Evolutionary conservation across 2,113 vertebrate species (phyloP).

Genomic region (Cnemophilus loriae): DNA sequence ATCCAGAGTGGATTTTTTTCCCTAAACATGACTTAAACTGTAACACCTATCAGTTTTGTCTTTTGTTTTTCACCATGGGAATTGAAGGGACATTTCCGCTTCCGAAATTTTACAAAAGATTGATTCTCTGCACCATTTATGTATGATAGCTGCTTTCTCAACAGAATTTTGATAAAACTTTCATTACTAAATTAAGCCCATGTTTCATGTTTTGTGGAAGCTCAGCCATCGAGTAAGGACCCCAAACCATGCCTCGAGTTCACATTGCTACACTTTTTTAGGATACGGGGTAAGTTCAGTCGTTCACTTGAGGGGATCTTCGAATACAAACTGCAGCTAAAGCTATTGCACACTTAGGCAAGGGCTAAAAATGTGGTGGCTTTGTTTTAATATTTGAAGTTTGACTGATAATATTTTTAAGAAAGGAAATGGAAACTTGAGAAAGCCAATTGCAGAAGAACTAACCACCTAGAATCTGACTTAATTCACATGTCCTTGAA

Average conservation of each 20-base stretch:
- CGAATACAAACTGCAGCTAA: background rate
- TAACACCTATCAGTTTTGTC: background rate
- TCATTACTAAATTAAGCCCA: background rate
- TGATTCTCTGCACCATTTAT: background rate
- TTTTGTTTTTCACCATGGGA: background rate
- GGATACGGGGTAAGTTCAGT: background rate
- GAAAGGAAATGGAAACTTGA: background rate
- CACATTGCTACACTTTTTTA: background rate
- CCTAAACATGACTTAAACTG: slow-evolving; percentile 3
- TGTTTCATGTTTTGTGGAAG: background rate
- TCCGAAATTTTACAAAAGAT: background rate
- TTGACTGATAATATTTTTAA: background rate
- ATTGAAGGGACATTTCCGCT: background rate
- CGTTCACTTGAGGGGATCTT: background rate
- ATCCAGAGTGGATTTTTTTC: background rate
- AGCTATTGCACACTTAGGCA: background rate
- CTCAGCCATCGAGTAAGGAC: background rate
- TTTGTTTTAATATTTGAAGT: background rate
- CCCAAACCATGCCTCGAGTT: background rate
- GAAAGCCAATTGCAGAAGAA: background rate
- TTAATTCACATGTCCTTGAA: background rate
- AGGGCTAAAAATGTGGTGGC: background rate
- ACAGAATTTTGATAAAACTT: background rate
- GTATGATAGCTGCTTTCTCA: background rate
- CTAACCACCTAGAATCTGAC: background rate